Conservation (phyloP, 92 coral and sea anemone genomes). For the Paramuricea clavata region DNA sequence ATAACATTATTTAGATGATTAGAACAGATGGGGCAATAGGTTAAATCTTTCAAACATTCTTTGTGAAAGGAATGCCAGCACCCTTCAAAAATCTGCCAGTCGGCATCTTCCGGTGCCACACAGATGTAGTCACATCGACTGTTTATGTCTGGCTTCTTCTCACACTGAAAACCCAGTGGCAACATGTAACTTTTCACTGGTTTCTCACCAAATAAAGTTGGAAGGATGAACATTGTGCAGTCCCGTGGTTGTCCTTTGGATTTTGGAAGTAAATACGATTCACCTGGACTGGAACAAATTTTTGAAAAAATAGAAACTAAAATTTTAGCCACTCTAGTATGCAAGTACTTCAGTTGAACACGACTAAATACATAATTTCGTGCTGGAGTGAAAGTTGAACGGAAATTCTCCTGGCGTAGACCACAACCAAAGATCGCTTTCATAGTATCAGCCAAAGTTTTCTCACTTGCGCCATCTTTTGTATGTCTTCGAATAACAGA, state of each 20-base stretch:
- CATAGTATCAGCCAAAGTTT: slow-evolving; percentile 44
- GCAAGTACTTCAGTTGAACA: slow-evolving; percentile 19
- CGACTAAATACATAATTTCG: slow-evolving; percentile 55
- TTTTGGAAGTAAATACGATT: slow-evolving; percentile 40
- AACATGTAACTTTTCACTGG: slow-evolving; percentile 44
- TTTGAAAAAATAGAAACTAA: slow-evolving; percentile 37
- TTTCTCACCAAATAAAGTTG: slow-evolving; percentile 59
- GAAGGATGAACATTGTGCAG: slow-evolving; percentile 39
- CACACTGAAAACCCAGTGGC: slow-evolving; percentile 67
- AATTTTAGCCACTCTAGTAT: slow-evolving; percentile 49
- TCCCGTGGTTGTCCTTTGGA: slow-evolving; percentile 47
- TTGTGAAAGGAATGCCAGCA: slow-evolving; percentile 66
- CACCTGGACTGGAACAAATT: slow-evolving; percentile 35
- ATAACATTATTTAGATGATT: slow-evolving; percentile 21
- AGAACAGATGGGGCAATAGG: slow-evolving; percentile 49
- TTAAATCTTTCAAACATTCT: not conserved
- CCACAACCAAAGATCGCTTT: slow-evolving; percentile 63
- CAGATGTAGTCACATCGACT: slow-evolving; percentile 55
- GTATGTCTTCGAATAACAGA: slow-evolving; percentile 55
- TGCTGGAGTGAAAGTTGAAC: slow-evolving; percentile 56
- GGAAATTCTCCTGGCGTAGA: slow-evolving; percentile 60
- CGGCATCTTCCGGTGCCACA: not conserved
- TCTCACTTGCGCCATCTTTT: slow-evolving; percentile 22
- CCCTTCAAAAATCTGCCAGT: slow-evolving; percentile 55
- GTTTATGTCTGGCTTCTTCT: slow-evolving; percentile 42